Conservation (phyloP, 2,797 vertebrate species). For the Thaleichthys pacificus region DNA sequence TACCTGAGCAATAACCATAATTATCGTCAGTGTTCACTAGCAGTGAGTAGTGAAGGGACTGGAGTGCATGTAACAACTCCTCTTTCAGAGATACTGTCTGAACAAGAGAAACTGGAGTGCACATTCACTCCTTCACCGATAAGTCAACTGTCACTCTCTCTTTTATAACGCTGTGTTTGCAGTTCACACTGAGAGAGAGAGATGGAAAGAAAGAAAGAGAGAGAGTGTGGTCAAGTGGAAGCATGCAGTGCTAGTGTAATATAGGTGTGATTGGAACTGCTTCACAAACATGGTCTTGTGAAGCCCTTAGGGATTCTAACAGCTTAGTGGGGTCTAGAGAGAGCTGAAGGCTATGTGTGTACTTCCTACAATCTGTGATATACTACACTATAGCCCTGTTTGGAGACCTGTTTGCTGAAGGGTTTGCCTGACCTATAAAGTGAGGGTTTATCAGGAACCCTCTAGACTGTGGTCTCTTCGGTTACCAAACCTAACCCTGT, state of each 20-base stretch:
- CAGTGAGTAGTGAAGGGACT: not conserved
- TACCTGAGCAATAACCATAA: slow-evolving; percentile 35
- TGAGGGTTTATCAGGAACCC: too few species aligned
- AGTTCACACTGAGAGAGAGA: slow-evolving; percentile 8
- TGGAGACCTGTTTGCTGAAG: too few species aligned
- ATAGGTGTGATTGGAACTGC: slow-evolving; percentile 16
- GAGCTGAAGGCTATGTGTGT: not conserved
- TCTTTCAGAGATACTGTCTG: not conserved
- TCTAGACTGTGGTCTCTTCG: too few species aligned
- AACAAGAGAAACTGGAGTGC: not conserved
- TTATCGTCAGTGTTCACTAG: slow-evolving; percentile 23
- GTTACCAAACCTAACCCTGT: too few species aligned
- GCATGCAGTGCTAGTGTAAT: not conserved
- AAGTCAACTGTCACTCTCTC: not conserved
- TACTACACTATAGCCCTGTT: too few species aligned
- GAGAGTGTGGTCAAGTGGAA: not conserved
- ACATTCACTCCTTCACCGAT: not conserved
- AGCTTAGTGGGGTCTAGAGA: slow-evolving; percentile 28
- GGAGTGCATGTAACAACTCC: not conserved
- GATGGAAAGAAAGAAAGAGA: slow-evolving; percentile 5
- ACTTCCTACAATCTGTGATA: not conserved
- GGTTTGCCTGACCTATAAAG: too few species aligned
- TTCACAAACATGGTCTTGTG: slow-evolving; percentile 8
- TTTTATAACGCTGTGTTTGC: slow-evolving; percentile 22
- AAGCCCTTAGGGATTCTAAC: slow-evolving; percentile 27